Conservation (phyloP, 2,888 invertebrate species). For the Cremastinae sp. region DNA sequence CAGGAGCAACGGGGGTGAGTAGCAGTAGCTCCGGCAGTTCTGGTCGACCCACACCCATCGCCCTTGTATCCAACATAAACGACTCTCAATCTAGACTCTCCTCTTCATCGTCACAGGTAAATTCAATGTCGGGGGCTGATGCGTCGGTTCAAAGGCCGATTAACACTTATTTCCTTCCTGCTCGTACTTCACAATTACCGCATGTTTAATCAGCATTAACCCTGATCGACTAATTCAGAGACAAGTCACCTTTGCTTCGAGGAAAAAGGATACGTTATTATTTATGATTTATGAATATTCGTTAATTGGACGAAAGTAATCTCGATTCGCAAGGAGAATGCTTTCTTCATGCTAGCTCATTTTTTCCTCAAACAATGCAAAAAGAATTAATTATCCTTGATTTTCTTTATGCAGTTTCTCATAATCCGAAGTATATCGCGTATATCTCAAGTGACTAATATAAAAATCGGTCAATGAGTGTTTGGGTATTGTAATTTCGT, state of each 20-base stretch:
- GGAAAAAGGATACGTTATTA: too few relatives aligned
- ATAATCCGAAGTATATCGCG: background rate
- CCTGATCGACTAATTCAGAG: background rate
- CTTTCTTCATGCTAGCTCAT: too few relatives aligned
- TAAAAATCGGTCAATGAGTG: background rate
- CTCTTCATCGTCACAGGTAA: constrained; percentile 77
- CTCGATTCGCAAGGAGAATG: too few relatives aligned
- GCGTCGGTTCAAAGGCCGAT: constrained; percentile 55
- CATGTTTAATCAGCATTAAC: constrained; percentile 31
- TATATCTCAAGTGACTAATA: constrained; percentile 3
- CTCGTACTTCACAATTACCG: constrained; percentile 21
- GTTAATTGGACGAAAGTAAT: background rate
- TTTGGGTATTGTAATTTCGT: background rate
- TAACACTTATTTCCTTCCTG: background rate
- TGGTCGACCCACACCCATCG: constrained; percentile 80
- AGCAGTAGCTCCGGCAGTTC: constrained; percentile 80
- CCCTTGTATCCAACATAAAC: constrained; percentile 82
- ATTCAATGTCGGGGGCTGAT: constrained; percentile 67
- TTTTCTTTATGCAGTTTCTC: background rate
- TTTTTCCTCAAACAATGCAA: too few relatives aligned
- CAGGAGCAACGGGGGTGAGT: constrained; percentile 79
- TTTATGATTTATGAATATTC: too few relatives aligned
- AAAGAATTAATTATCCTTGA: too few relatives aligned
- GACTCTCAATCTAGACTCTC: constrained; percentile 79
- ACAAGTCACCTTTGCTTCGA: background rate